Base-by-base conservation (phyloP, 2,113 vertebrate genomes). In the Oncorhynchus kisutch region DNA sequence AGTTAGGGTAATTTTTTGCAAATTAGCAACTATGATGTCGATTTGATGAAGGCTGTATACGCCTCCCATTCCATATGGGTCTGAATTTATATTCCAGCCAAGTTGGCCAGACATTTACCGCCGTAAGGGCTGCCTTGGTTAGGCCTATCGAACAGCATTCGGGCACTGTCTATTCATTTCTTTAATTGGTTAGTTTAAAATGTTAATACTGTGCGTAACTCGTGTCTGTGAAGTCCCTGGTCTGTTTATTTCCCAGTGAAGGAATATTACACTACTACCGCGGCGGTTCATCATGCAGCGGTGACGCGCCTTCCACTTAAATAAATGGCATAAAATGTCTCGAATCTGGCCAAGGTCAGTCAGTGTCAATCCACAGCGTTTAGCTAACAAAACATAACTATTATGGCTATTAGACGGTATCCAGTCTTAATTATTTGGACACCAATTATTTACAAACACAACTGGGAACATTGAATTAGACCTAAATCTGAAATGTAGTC, bases 321-420 rank as follows among this genome's bases (percentile, higher is more conserved):
- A 82, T 85, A 76, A 81, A 71, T 83, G 85, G 86, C 82, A 85
- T 82, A 87, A 91, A 93, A 92, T 85, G 81, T 81, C 75, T 85
- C 80, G 90, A 88, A 90, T 87, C 73, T 88, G 77, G 75, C 65
- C 71, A 87, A 72, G 92, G 92, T 93, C 92, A 93, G 79, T 81
- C 13, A 76, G 80, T 91, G 92, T 89, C 92, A 90, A 84, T 91
- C 82, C 83, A 66, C 77, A 87, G 81, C 88, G 87, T 90, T 93
- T 91, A 93, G 90, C 70, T 91, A 90, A 88, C 90, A 91, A 86
- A 93, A 90, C 91, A 91, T 82, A 74, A 87, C 89, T 87, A 92
- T 92, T 93, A 93, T 0, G 73, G 71, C 71, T 80, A 89, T 80
- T 87, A 83, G 75, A 87, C 77, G 77, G 80, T 74, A 75, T 62